Conservation (phyloP, 2,888 invertebrate genomes). For the Drosophila stalkeri region DNA sequence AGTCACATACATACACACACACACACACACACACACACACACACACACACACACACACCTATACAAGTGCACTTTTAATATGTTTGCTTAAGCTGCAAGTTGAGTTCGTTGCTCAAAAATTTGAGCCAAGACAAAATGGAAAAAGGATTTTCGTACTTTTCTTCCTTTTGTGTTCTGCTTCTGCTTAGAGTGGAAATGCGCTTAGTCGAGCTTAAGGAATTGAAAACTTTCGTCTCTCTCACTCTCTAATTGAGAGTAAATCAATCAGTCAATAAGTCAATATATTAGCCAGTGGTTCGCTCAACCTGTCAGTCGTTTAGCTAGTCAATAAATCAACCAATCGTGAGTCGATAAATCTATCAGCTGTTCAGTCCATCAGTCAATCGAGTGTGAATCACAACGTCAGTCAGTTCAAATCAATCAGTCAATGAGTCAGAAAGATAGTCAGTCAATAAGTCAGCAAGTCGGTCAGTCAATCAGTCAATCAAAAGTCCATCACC, state of each 20-base stretch:
- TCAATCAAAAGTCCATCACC: background rate
- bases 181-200: background rate
- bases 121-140: background rate
- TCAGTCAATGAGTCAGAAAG: background rate
- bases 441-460: background rate
- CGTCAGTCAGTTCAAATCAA: background rate
- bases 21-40: background rate
- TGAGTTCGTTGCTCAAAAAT: slow-evolving; percentile 1
- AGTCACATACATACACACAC: slow-evolving; percentile 10
- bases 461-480: background rate
- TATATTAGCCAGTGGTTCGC: background rate
- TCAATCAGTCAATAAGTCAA: background rate
- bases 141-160: background rate
- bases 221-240: background rate
- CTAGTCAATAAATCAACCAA: background rate
- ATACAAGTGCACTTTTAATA: slow-evolving; percentile 33
- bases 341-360: background rate
- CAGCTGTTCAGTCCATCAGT: background rate
- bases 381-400: background rate
- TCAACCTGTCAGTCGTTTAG: background rate
- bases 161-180: background rate
- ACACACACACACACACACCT: slow-evolving; percentile 8
- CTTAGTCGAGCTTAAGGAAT: background rate
- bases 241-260: background rate
- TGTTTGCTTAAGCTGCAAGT: background rate